A percentile compares a stretch with the other conserved stretches of the same genome.
phyloP scores from a whole-genome alignment of 2,888 invertebrate genomes.

The Tinea semifulvella region DNA sequence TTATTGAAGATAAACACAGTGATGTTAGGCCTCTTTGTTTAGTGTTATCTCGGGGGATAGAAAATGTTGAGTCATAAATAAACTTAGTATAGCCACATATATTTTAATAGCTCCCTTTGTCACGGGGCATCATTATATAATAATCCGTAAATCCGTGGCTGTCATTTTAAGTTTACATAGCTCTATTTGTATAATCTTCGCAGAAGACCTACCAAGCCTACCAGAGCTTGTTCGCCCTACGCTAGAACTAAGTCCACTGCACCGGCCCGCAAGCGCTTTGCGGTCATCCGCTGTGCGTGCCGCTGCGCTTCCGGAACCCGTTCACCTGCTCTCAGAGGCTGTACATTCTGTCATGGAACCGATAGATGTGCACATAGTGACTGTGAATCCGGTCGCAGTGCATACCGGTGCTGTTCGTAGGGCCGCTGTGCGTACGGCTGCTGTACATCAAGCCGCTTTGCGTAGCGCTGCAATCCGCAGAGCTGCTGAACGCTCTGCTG shows the following conservation, averaged over 20 bases:
- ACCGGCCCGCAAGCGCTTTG: not conserved
- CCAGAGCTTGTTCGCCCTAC: conserved; percentile 8
- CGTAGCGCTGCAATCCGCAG: conserved; percentile 1
- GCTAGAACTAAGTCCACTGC: conserved; percentile 4
- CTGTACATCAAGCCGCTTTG: not conserved
- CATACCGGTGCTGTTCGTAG: conserved; percentile 4
- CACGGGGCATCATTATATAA: too few species aligned
- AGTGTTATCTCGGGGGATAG: too few species aligned
- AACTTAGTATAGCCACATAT: too few species aligned
- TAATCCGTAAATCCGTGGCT: too few species aligned
- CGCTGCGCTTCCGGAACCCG: not conserved
- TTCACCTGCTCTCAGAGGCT: not conserved
- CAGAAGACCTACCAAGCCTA: conserved; percentile 8
- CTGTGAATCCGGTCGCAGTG: conserved; percentile 1
- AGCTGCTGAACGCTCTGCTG: not conserved
- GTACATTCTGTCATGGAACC: conserved; percentile 5
- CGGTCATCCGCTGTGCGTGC: conserved; percentile 2
- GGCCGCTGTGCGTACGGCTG: conserved; percentile 2
- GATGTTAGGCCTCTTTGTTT: too few species aligned
- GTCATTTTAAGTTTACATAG: too few species aligned
- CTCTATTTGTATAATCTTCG: conserved; percentile 5
- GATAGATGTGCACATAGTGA: not conserved
- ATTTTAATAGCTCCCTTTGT: too few species aligned
- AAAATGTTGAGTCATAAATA: too few species aligned
- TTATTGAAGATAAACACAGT: too few species aligned